Evolutionary conservation across 2,888 invertebrate species (phyloP), one percentile per base, ranked within the genome.

Genomic region (Troides helena): DNA sequence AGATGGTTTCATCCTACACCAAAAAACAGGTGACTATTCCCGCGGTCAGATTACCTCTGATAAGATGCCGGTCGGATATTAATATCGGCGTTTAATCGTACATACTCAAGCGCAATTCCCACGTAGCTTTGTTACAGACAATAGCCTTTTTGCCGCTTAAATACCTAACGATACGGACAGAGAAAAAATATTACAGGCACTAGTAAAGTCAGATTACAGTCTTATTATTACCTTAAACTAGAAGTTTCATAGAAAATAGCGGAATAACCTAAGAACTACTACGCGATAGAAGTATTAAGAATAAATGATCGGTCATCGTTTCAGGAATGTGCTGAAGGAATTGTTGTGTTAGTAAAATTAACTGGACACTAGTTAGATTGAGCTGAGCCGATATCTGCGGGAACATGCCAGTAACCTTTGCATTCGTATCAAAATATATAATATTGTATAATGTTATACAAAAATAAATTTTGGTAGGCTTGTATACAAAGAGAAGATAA

Each of bases 231-330:
- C n/a, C 59, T 18, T 60, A 70, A 67, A 43, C 59, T 71, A 70
- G 62, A 67, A 69, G 50, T 65, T 59, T 62, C 70, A 72, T 65
- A 61, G 5, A 39, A 56, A 65, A 68, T 69, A 72, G 59, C 72
- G 21, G 69, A 73, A 72, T 50, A 71, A 72, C 58, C 62, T 53
- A 71, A 72, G 30, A 67, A 72, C 39, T 61, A 63, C 66, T 72
- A 74, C 66, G 59, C 63, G 64, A 68, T 69, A 72, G 65, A 72
- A 74, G 72, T 60, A 67, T 71, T 67, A 72, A 68, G 72, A 25
- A 71, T 70, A 69, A 17, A 75, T 80, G 76, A 79, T 77, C 78
- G 74, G 74, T 67, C 67, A n/a, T 64, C 23, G 36, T 36, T 67
- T 57, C 46, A 57, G 70, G 70, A 71, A 71, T 71, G 70, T 71